Evolutionary conservation across 2,113 vertebrate species (phyloP).

Genomic region (Sphaerodactylus townsendi): DNA sequence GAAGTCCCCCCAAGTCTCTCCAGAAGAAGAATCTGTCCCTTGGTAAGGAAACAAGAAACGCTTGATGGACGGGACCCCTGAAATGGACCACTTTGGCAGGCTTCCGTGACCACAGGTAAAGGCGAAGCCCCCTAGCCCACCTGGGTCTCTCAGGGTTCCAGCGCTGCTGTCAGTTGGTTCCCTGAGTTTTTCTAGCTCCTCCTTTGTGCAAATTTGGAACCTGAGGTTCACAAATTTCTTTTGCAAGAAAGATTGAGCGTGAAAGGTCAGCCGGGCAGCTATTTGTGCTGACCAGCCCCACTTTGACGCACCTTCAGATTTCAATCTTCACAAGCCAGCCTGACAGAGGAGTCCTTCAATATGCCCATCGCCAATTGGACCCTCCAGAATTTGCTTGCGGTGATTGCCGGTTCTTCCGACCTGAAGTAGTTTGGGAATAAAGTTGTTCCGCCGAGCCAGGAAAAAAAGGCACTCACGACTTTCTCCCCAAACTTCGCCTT

Average conservation of each 20-base stretch:
- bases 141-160: too few species aligned
- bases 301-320: neutral
- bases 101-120: too few species aligned
- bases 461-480: fast-evolving
- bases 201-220: neutral
- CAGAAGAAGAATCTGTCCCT: too few species aligned
- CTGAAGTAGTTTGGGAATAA: neutral
- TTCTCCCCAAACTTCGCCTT: neutral
- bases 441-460: neutral
- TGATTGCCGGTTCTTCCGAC: neutral
- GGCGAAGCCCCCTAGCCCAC: too few species aligned
- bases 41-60: neutral
- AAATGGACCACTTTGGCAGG: neutral
- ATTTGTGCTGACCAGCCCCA: fast-evolving
- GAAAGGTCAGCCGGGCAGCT: neutral
- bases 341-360: neutral
- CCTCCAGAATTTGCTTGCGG: neutral
- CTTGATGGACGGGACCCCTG: too few species aligned
- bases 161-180: neutral
- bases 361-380: constrained; percentile 11
- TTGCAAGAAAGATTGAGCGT: neutral
- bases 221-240: neutral
- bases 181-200: neutral
- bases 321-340: neutral
- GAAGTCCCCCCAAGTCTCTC: neutral